A percentile compares a stretch with the other conserved stretches of the same genome.
Conservation (phyloP, 2,888 invertebrate species). For the Cryptocheilus praepositus region DNA sequence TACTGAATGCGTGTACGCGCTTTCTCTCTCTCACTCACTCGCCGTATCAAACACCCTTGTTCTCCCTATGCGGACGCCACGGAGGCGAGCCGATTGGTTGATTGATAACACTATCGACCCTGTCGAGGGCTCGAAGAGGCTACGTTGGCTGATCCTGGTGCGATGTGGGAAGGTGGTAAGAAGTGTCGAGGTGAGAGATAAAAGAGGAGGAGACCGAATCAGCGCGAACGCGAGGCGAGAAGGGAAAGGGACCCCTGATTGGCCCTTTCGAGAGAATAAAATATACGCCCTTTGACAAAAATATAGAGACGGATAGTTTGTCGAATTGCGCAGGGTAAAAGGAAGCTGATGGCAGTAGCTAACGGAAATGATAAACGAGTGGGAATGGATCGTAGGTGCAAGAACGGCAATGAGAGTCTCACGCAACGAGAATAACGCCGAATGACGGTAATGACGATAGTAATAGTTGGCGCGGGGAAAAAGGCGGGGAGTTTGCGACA, state of each 20-base stretch:
- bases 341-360: neutral
- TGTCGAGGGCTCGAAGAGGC: neutral
- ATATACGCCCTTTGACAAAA: too few species aligned
- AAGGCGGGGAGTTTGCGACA: constrained; percentile 8
- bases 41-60: too few species aligned
- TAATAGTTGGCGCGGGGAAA: constrained; percentile 16
- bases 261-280: too few species aligned
- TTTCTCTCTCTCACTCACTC: neutral
- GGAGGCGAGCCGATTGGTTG: constrained; percentile 54
- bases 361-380: constrained; percentile 14
- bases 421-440: too few species aligned
- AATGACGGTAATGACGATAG: constrained; percentile 4
- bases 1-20: constrained; percentile 24
- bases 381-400: constrained; percentile 12
- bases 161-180: neutral
- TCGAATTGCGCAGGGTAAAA: too few species aligned
- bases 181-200: neutral
- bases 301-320: too few species aligned
- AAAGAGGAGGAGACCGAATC: constrained; percentile 17
- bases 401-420: constrained; percentile 6
- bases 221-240: constrained; percentile 19
- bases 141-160: neutral
- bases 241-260: constrained; percentile 1
- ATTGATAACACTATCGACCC: constrained; percentile 61
- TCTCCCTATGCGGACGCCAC: neutral